Base-by-base conservation (phyloP, 2,113 vertebrate genomes). In the Atlantisia rogersi region DNA sequence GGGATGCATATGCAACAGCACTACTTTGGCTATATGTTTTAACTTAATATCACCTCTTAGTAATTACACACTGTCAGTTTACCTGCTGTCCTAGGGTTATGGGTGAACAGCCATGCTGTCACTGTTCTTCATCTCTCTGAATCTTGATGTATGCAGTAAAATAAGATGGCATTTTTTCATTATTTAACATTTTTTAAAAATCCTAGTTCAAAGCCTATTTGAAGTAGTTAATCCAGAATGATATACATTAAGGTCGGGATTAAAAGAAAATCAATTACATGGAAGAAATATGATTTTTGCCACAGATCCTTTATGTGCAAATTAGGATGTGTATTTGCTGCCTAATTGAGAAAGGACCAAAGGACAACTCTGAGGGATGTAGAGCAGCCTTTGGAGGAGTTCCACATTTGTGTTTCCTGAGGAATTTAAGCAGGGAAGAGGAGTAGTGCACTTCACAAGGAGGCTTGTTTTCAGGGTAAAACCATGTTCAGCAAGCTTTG, bases 61-160 rank as follows among this genome's bases (percentile, higher is more conserved):
- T 96, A 98, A 97, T 97, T 97, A 95, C 95, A 95, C 76, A 95
- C 93, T 94, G 91, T 94, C 95, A 95, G 96, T 97, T 97, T 96
- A 98, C 97, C 95, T 97, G 96, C 96, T 95, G 95, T 97, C 96
- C 95, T 82, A 96, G 92, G 96, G 97, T 97, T 97, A 98, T 95
- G 97, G 97, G 97, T 98, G 97, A 98, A 77, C 71, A 92, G 87
- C 90, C 96, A 86, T 80, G 94, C 74, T 81, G 87, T 96, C 91
- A 53, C 88, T 97, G 94, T 82, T 97, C 96, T 96, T 97, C 95
- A 97, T 94, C 93, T 95, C 73, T 90, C 83, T 63, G 78, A 92
- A 96, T 97, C 94, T 94, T 93, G 89, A 95, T 90, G 88, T 68
- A 92, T 93, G 95, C 93, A 96, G 95, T 98, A 98, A 98, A 97